Conservation (phyloP, 2,113 vertebrate species). For the Lamprotornis superbus region DNA sequence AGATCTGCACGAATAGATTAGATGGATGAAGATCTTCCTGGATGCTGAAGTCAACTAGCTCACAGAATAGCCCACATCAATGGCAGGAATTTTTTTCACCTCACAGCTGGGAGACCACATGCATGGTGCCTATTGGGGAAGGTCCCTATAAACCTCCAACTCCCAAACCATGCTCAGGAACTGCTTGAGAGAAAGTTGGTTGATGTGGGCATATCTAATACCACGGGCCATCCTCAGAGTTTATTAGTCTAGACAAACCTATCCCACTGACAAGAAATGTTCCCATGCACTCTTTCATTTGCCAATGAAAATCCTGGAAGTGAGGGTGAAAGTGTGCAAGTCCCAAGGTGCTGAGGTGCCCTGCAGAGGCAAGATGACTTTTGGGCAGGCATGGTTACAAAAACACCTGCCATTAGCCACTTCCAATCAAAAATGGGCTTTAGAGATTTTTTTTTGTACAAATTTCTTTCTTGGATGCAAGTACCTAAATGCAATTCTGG, state of each 20-base stretch:
- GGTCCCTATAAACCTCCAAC: background rate
- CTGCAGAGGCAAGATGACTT: background rate
- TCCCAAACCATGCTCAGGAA: background rate
- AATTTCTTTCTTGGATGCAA: background rate
- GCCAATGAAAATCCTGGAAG: background rate
- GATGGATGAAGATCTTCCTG: background rate
- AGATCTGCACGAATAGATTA: background rate
- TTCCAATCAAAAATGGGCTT: background rate
- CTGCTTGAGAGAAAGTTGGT: background rate
- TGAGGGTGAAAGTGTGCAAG: background rate
- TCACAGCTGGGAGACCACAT: rapidly evolving
- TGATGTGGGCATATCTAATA: background rate
- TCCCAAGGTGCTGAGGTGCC: background rate
- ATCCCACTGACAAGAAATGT: background rate
- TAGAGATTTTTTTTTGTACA: background rate
- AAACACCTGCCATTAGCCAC: background rate
- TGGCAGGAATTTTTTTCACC: background rate
- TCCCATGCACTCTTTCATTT: background rate
- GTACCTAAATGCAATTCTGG: background rate
- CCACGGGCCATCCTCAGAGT: background rate
- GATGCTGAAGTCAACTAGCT: background rate
- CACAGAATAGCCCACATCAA: background rate
- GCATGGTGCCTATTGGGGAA: background rate
- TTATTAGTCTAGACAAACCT: background rate
- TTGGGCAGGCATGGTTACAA: background rate